These are phyloP conservation scores for Calliopum simillimum DNA, from an alignment of 2,888 invertebrate genomes.

Conservation along the genomic window DNA sequence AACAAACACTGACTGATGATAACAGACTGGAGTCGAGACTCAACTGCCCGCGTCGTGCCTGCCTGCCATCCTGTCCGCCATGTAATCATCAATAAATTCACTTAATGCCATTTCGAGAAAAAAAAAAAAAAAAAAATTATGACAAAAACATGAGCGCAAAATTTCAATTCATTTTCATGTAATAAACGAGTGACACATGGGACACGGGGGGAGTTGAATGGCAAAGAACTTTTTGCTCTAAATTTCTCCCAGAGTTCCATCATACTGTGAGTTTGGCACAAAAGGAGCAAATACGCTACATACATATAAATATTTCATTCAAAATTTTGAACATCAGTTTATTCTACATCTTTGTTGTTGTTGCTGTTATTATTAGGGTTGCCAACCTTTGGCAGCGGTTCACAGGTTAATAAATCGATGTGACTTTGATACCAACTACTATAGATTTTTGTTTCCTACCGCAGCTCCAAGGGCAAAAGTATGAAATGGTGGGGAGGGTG, in stretches of 20 bases:
- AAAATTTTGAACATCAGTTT: constrained; percentile 24
- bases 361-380: not conserved
- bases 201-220: too few relatives aligned
- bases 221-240: too few relatives aligned
- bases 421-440: constrained; percentile 20
- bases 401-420: constrained; percentile 40
- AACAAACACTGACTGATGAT: not conserved
- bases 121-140: not conserved
- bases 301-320: constrained; percentile 22
- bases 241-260: too few relatives aligned
- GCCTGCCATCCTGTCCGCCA: not conserved
- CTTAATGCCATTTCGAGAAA: not conserved
- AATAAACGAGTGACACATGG: too few relatives aligned
- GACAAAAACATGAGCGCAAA: constrained; percentile 26
- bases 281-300: too few relatives aligned
- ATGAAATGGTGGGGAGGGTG: not conserved
- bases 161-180: constrained; percentile 9
- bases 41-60: not conserved
- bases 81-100: constrained; percentile 10
- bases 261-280: too few relatives aligned
- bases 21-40: not conserved
- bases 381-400: constrained; percentile 1
- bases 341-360: not conserved
- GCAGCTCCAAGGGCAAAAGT: not conserved
- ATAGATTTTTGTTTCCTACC: not conserved